Evolutionary conservation across 2,888 invertebrate species (phyloP).

Genomic region (Spatulosminthurus flaviceps): DNA sequence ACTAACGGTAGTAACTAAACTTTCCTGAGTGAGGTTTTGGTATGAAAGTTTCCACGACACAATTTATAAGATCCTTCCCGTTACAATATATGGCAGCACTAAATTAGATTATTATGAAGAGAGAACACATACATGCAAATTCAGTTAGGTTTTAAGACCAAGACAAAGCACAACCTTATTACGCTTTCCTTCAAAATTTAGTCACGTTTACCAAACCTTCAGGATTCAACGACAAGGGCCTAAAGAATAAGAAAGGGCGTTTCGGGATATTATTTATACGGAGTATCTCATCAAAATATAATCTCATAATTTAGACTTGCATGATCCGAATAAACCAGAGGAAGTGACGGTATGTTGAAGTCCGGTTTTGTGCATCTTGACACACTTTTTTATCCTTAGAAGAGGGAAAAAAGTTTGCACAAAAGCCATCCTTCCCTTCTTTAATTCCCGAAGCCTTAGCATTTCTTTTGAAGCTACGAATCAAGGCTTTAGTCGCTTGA

Average conservation of each 20-base stretch:
- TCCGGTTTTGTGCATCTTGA: neutral
- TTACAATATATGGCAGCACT: slow-evolving; percentile 23
- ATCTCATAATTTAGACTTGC: too few relatives aligned
- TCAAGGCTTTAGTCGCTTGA: neutral
- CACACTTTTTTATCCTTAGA: neutral
- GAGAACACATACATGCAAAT: slow-evolving; percentile 34
- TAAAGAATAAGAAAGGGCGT: too few relatives aligned
- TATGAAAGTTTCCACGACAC: slow-evolving; percentile 40
- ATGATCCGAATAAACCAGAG: too few relatives aligned
- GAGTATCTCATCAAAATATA: too few relatives aligned
- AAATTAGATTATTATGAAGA: slow-evolving; percentile 14
- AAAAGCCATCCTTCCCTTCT: neutral
- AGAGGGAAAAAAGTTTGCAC: neutral
- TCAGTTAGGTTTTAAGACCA: slow-evolving; percentile 15
- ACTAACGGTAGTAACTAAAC: slow-evolving; percentile 12
- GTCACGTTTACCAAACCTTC: neutral
- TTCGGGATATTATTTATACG: too few relatives aligned
- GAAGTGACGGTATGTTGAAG: neutral
- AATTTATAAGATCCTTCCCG: slow-evolving; percentile 34
- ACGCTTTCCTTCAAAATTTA: neutral
- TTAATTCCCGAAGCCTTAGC: neutral
- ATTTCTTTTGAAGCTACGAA: neutral
- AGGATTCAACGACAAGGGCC: neutral
- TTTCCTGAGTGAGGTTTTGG: slow-evolving; percentile 38
- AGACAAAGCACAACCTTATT: neutral